These are phyloP conservation scores for Nautilus pompilius DNA, from an alignment of 1,140 invertebrate genomes.

Conservation along the genomic window DNA sequence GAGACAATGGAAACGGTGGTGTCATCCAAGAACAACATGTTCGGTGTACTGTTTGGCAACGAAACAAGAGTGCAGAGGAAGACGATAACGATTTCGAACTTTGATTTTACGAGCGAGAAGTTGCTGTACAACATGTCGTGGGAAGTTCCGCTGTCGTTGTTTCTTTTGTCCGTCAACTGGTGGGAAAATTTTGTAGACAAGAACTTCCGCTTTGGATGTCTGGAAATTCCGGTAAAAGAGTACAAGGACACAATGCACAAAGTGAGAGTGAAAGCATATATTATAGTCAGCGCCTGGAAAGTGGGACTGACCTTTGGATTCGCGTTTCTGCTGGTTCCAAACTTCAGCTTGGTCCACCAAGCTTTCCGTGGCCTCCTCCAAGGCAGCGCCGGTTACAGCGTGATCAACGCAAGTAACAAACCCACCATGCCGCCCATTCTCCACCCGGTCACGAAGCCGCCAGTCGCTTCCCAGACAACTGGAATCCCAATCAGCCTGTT, in stretches of 20 bases:
- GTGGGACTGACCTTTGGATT: conserved; percentile 33
- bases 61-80: background rate
- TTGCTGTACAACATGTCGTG: conserved; percentile 60
- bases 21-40: background rate
- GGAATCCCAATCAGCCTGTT: background rate
- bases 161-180: conserved; percentile 88
- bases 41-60: background rate
- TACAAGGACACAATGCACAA: conserved; percentile 25
- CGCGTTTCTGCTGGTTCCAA: conserved; percentile 29
- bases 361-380: conserved; percentile 20
- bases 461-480: background rate
- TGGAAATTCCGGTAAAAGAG: conserved; percentile 23
- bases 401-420: conserved; percentile 13
- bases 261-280: conserved; percentile 27
- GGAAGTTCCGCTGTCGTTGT: conserved; percentile 79
- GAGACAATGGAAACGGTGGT: background rate
- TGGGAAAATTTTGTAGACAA: conserved; percentile 95
- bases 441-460: background rate
- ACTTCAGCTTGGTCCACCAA: conserved; percentile 19
- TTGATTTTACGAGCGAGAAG: background rate
- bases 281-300: conserved; percentile 35
- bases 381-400: conserved; percentile 8
- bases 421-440: conserved; percentile 6
- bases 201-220: conserved; percentile 20
- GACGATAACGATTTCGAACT: background rate